Conservation (phyloP, 2,113 vertebrate genomes). For the Odocoileus virginianus region DNA sequence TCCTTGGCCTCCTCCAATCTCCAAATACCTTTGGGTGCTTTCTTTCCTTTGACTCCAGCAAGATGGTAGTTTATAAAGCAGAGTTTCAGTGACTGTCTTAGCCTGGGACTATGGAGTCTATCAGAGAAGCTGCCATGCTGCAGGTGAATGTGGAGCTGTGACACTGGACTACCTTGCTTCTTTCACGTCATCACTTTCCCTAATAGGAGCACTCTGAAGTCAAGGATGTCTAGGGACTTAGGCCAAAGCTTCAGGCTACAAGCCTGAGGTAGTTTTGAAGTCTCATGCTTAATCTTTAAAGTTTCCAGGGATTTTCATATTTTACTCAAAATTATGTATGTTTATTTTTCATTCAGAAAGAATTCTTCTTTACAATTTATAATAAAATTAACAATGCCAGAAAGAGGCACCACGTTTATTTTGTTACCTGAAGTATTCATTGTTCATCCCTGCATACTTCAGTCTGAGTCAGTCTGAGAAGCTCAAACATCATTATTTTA, state of each 20-base stretch:
- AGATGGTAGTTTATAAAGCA: background rate
- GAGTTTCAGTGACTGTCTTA: background rate
- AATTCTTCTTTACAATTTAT: background rate
- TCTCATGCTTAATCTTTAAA: background rate
- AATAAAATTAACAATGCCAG: background rate
- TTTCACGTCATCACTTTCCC: background rate
- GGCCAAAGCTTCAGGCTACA: background rate
- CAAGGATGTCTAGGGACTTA: background rate
- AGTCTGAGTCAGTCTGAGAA: background rate
- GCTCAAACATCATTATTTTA: background rate
- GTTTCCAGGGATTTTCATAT: background rate
- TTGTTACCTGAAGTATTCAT: background rate
- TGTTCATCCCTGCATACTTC: background rate
- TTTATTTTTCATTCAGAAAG: background rate
- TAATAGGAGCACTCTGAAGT: background rate
- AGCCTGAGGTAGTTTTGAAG: background rate
- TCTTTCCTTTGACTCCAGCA: background rate
- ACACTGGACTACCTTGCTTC: background rate
- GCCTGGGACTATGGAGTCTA: no score
- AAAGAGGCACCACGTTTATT: background rate
- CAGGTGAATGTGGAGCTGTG: background rate
- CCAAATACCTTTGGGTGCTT: background rate
- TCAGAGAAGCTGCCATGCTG: background rate
- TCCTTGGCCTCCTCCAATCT: background rate
- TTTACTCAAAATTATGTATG: background rate